Conservation (phyloP, 2,888 invertebrate genomes). For the Buathra laborator region DNA sequence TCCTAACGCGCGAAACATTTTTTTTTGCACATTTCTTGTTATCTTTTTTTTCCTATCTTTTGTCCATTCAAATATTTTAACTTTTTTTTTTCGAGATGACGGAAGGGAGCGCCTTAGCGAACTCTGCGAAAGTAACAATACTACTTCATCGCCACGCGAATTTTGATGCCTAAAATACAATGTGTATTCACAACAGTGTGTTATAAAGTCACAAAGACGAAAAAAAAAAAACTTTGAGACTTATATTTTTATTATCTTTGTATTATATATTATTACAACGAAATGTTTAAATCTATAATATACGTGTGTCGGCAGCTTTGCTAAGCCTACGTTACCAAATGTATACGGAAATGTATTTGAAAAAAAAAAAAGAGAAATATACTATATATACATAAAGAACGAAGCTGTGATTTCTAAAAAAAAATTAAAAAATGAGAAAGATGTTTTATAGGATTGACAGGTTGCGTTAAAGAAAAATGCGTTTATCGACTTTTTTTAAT, state of each 20-base stretch:
- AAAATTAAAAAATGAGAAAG: constrained; percentile 7
- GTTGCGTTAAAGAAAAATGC: constrained; percentile 23
- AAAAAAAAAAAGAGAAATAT: constrained; percentile 21
- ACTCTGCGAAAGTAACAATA: neutral
- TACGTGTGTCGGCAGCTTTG: neutral
- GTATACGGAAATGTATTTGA: neutral
- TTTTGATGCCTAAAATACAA: neutral
- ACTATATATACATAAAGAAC: constrained; percentile 20
- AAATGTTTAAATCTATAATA: constrained; percentile 19
- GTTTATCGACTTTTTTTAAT: constrained; percentile 30
- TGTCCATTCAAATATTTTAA: too few species aligned
- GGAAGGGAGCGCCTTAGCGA: neutral
- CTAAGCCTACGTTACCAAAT: neutral
- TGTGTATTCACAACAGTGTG: too few species aligned
- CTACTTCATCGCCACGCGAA: neutral
- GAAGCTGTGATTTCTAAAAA: constrained; percentile 4
- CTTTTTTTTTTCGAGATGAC: neutral
- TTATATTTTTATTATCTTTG: too few species aligned
- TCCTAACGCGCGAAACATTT: neutral
- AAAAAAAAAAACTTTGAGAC: neutral
- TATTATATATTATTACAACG: neutral
- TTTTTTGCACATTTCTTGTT: constrained; percentile 26
- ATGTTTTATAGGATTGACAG: neutral
- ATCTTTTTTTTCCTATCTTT: too few species aligned
- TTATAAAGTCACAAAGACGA: too few species aligned